These are phyloP conservation scores for Thereva nobilitata DNA, from an alignment of 2,888 invertebrate genomes.

Conservation along the genomic window DNA sequence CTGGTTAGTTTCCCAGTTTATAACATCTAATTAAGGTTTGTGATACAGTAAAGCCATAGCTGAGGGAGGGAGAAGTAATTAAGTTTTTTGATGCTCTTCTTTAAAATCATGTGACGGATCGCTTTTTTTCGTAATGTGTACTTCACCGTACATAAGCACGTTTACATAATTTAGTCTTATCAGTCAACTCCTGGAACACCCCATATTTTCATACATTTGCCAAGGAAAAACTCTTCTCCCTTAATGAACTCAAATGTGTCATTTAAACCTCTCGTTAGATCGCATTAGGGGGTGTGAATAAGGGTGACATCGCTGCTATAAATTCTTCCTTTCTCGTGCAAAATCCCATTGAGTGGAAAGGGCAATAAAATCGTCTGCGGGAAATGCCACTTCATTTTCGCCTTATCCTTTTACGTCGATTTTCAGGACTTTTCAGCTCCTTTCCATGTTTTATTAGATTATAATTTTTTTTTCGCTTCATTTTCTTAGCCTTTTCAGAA, in stretches of 20 bases:
- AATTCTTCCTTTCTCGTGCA: slow-evolving; percentile 19
- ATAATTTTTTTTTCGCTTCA: slow-evolving; percentile 1
- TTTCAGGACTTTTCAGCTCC: slow-evolving; percentile 12
- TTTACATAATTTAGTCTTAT: neutral
- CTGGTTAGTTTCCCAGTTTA: slow-evolving; percentile 12
- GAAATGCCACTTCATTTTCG: slow-evolving; percentile 44
- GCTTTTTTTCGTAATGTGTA: too few relatives aligned
- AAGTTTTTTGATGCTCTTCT: too few relatives aligned
- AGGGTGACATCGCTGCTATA: neutral
- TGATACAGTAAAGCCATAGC: too few relatives aligned
- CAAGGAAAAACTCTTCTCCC: neutral
- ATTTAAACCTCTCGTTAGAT: slow-evolving; percentile 32
- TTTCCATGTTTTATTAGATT: slow-evolving; percentile 1
- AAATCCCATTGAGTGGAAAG: slow-evolving; percentile 13
- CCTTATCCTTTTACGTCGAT: slow-evolving; percentile 21
- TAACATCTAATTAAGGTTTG: slow-evolving; percentile 13
- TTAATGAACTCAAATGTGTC: slow-evolving; percentile 34
- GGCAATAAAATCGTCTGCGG: slow-evolving; percentile 44
- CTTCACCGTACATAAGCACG: too few relatives aligned
- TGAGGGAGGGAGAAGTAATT: too few relatives aligned
- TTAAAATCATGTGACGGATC: too few relatives aligned
- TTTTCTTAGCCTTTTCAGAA: neutral
- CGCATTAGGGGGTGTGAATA: slow-evolving; percentile 25
- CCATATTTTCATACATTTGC: slow-evolving; percentile 8
- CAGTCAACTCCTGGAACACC: slow-evolving; percentile 2